Base-by-base conservation (phyloP, 2,888 invertebrate genomes). In the Drosophila kokeensis region DNA sequence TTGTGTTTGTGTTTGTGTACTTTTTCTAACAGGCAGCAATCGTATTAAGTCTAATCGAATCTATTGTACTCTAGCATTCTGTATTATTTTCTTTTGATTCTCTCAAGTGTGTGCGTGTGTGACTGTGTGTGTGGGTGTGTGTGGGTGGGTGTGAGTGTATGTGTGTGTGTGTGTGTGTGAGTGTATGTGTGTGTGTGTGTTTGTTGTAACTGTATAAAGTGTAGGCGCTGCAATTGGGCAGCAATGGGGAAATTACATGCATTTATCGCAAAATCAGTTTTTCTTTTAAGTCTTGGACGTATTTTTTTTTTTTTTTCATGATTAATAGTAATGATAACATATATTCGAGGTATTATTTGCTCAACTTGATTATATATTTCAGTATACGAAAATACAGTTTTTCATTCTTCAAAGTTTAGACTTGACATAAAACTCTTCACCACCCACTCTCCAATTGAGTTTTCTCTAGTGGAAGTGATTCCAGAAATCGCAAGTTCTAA, bases 51-150 rank as follows among this genome's bases (percentile, higher is more conserved):
- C 21, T 55, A 40, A 64, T 38, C 32, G 29, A 54, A 64, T 54
- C 57, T 68, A 49, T 55, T 59, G 30, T 45, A 42, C 40, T 55
- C 57, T 45, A 40, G 15, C 59, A 42, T 66, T 65, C 72, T 81
- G 65, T 70, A 73, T 76, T 63, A 69, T 66, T 73, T 65, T 66
- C 50, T 64, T 36, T 45, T 34, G 29, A n/a, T 34, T 58, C 18
- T 48, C 6, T 57, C 11, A 15, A 7, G 27, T 60, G 13, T 66
- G n/a, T 54, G 27, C 57, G 24, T 24, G 24, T n/a, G n/a, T n/a
- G n/a, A n/a, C n/a, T n/a, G n/a, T n/a, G n/a, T 2, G 24, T 24
- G 24, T 59, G 45, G 40, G 48, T 21, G 42, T 27, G 58, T 48
- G n/a, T n/a, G n/a, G n/a, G n/a, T n/a, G n/a, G n/a, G n/a, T n/a